Percentiles rank a stretch among this genome's conserved stretches.
phyloP scores from a whole-genome alignment of 1,140 invertebrate genomes.

The Lasaia peninsularis region DNA sequence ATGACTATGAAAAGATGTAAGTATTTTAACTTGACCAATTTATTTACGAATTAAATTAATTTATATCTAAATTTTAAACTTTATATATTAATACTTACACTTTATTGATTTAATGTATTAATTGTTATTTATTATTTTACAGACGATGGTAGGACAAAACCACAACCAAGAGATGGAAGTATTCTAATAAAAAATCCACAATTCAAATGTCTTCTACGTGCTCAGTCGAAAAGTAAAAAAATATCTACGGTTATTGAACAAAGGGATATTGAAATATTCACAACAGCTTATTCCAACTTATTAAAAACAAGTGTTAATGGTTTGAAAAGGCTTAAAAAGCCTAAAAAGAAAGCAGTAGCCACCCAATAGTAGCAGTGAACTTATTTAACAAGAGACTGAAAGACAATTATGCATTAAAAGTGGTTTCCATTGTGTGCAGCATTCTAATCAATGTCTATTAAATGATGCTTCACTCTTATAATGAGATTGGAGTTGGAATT shows the following conservation, averaged over 20 bases:
- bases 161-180: conserved; percentile 80
- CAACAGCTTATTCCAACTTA: conserved; percentile 89
- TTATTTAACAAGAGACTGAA: conserved; percentile 53
- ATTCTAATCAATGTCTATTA: conserved; percentile 52
- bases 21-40: conserved; percentile 39
- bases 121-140: conserved; percentile 34
- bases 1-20: conserved; percentile 87
- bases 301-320: conserved; percentile 92
- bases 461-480: conserved; percentile 68
- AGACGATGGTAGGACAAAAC: conserved; percentile 89
- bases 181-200: conserved; percentile 81
- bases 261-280: conserved; percentile 91
- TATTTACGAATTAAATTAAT: not conserved
- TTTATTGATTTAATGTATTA: not conserved
- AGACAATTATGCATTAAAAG: conserved; percentile 18
- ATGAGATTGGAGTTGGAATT: conserved; percentile 67
- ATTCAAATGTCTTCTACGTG: conserved; percentile 88
- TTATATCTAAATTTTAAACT: not conserved
- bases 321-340: conserved; percentile 90
- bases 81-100: not conserved
- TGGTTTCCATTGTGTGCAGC: conserved; percentile 22
- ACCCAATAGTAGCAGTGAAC: conserved; percentile 44
- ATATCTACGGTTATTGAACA: conserved; percentile 89
- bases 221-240: conserved; percentile 85
- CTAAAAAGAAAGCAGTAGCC: conserved; percentile 80